Percentiles rank a stretch among this genome's conserved stretches.
These are phyloP conservation scores for Xenotilapia longispinis DNA, from an alignment of 2,113 vertebrate genomes.

Conservation along the genomic window DNA sequence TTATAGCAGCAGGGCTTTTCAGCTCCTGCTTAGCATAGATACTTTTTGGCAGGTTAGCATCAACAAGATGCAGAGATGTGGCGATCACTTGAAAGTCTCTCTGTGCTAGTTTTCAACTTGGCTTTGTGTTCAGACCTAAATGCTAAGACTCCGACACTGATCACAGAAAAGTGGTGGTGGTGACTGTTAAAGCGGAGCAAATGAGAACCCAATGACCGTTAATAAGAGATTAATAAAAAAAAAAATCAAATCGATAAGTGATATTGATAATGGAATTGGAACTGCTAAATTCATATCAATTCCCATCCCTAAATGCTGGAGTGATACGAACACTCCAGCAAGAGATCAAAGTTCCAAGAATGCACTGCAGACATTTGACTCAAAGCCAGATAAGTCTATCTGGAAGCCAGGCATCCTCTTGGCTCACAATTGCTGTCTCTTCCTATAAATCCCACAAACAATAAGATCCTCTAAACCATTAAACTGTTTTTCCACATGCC, in stretches of 20 bases:
- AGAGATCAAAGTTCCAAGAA: not conserved
- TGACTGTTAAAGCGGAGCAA: not conserved
- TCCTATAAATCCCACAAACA: conserved; percentile 19
- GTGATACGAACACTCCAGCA: not conserved
- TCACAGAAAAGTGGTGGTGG: not conserved
- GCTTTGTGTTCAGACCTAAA: not conserved
- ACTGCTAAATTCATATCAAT: not conserved
- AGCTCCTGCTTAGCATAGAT: not conserved
- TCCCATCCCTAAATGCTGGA: not conserved
- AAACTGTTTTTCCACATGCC: conserved; percentile 11
- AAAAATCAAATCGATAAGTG: not conserved
- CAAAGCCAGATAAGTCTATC: not conserved
- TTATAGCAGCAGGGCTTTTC: not conserved
- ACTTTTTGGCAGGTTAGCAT: not conserved
- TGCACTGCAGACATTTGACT: not conserved
- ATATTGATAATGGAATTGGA: not conserved
- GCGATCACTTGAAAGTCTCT: not conserved
- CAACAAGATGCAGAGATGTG: not conserved
- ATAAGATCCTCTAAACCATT: conserved; percentile 6
- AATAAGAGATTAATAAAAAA: not conserved
- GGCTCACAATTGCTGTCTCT: not conserved
- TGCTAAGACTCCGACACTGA: not conserved
- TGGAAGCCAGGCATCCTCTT: not conserved
- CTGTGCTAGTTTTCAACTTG: not conserved
- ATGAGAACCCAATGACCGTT: not conserved